Evolutionary conservation across 2,113 vertebrate species (phyloP).

Genomic region (Nansenia antarctica): DNA sequence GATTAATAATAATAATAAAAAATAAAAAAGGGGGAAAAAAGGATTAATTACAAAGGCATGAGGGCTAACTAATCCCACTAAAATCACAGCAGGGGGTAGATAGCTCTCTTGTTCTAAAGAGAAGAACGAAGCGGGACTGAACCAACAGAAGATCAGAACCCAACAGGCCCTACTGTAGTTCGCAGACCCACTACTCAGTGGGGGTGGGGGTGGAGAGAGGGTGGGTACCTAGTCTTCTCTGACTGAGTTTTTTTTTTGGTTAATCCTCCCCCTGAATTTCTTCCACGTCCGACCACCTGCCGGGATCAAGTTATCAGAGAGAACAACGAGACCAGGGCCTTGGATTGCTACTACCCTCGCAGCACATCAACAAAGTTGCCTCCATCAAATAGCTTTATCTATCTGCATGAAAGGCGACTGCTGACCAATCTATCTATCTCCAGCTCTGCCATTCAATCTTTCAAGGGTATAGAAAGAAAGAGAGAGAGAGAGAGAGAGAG

Average conservation of each 20-base stretch:
- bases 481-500: slow-evolving; percentile 67
- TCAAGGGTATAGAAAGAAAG: slow-evolving; percentile 81
- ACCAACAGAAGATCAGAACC: slow-evolving; percentile 94
- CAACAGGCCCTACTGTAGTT: slow-evolving; percentile 87
- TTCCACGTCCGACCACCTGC: slow-evolving; percentile 91
- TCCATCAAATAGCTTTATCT: slow-evolving; percentile 98
- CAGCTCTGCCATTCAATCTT: slow-evolving; percentile 84
- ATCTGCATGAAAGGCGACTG: slow-evolving; percentile 99
- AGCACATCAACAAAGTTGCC: slow-evolving; percentile 94
- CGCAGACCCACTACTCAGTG: slow-evolving; percentile 83
- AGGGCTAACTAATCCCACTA: slow-evolving; percentile 88
- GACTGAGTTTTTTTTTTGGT: slow-evolving; percentile 88
- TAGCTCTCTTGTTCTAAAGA: slow-evolving; percentile 83
- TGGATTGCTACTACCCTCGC: slow-evolving; percentile 88
- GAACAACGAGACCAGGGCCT: slow-evolving; percentile 88
- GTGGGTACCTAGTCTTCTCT: slow-evolving; percentile 83
- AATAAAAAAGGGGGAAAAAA: slow-evolving; percentile 77
- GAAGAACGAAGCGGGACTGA: slow-evolving; percentile 87
- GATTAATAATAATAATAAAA: no score
- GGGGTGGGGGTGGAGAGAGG: no score
- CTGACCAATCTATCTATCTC: slow-evolving; percentile 94
- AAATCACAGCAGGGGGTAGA: slow-evolving; percentile 86
- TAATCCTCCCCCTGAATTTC: slow-evolving; percentile 93
- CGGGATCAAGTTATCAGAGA: slow-evolving; percentile 98
- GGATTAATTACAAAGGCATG: slow-evolving; percentile 96